Base-by-base conservation (phyloP, 2,797 vertebrate species). In the Botia almorhae region DNA sequence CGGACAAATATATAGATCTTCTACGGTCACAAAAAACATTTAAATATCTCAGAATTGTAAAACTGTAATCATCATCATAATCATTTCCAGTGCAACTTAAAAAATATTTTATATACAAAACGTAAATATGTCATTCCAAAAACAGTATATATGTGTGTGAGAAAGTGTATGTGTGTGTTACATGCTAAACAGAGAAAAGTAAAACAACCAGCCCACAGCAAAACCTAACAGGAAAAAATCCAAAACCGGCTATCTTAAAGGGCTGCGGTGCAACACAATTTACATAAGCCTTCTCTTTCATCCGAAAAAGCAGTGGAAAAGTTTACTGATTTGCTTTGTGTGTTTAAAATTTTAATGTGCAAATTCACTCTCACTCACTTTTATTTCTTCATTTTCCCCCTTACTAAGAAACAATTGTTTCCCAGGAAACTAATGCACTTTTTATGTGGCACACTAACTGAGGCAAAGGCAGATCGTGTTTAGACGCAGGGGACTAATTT, bases 201-300 rank as follows among this genome's bases (percentile, higher is more conserved):
- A 68, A 58, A 69, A 39, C 80, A 84, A 81, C 74, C 81, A 83
- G 74, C 70, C 76, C 71, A 79, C 67, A 85, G 74, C 76, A 82
- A 86, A 87, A 80, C 78, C 79, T 14, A 67, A 84, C 73, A 82
- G 74, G 56, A 81, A 77, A 74, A 81, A 84, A 83, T 63, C 76
- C 78, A 80, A 73, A 84, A 81, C 65, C 17, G 16, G 76, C 72
- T 76, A 84, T 87, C 81, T 83, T 79, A 76, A 83, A 82, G 82
- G 81, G 84, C 81, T 84, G 82, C 79, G 55, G 71, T 74, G 77
- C 23, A 13, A 84, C 79, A 63, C 51, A 19, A 86, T 87, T 85
- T 86, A 83, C 87, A 87, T 88, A 86, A 87, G 85, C 82, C 70
- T 83, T 16, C 75, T 69, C 80, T 87, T 86, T 88, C 82, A 86